Base-by-base conservation (phyloP, 2,888 invertebrate genomes). In the Argynnis bischoffii region DNA sequence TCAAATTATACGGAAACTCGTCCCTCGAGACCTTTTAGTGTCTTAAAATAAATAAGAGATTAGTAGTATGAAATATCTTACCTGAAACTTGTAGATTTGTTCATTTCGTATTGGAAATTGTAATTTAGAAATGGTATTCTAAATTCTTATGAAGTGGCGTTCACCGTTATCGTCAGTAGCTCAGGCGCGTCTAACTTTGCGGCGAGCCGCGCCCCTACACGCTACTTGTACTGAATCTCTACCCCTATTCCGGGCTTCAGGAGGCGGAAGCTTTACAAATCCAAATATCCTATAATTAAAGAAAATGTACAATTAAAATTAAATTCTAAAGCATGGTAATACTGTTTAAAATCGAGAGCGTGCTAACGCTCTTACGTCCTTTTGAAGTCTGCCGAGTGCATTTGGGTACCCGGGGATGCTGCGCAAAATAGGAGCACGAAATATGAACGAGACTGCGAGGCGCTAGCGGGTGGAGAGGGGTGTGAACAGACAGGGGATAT, bases 381-480 rank as follows among this genome's bases (percentile, higher is more conserved):
- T 89, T 77, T 79, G 82, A 86, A 86, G 92, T 92, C 93, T 93
- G 87, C 89, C 82, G 80, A 87, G 87, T 89, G 88, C 86, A 86
- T 85, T 90, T 88, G 83, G 85, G 86, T 86, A 89, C 90, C 92
- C 92, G 90, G 93, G 93, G 93, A 93, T 93, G 93, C 93, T 93
- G 93, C 93, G 93, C 92, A 92, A 90, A 91, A 92, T 92, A 90
- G 92, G 90, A 92, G 87, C 90, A 89, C 92, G 89, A 90, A 93
- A 92, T 92, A 90, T 93, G 89, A 90, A 92, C 92, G 92, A 93
- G 93, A 92, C 92, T 90, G 92, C 93, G 86, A 90, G 93, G 92
- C 91, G 92, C 92, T 88, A 87, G 86, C 87, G 86, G 87, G 85
- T 82, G 85, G 81, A 84, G 86, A 85, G 72, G 72, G 72, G 73